Evolutionary conservation across 2,888 invertebrate genomes (phyloP).

Genomic region (Campoplex nolae): DNA sequence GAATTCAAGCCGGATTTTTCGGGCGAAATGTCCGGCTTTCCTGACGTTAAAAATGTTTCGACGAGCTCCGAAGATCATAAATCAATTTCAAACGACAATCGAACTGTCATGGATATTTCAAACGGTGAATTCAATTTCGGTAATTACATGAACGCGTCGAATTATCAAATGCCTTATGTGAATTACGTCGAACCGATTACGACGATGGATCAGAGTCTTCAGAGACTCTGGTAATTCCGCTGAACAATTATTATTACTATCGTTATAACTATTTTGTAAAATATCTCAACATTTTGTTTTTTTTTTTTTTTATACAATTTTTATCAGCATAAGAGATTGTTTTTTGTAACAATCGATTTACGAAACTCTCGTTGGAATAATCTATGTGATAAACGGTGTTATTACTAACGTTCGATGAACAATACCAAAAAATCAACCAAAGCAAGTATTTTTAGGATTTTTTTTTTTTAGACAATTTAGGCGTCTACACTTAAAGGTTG

Average conservation of each 20-base stretch:
- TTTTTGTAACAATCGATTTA: constrained; percentile 5
- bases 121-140: constrained; percentile 77
- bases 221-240: constrained; percentile 79
- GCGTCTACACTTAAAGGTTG: constrained; percentile 35
- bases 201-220: constrained; percentile 79
- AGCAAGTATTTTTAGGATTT: constrained; percentile 52
- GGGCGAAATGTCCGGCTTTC: constrained; percentile 72
- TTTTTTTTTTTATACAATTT: constrained; percentile 12
- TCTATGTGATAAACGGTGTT: constrained; percentile 38
- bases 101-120: constrained; percentile 74
- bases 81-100: constrained; percentile 73
- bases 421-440: constrained; percentile 59
- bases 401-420: constrained; percentile 32
- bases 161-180: constrained; percentile 81
- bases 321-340: not conserved
- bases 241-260: not conserved
- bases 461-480: constrained; percentile 31
- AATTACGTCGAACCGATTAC: constrained; percentile 81
- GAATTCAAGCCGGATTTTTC: constrained; percentile 77
- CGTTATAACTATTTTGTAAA: constrained; percentile 11
- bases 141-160: constrained; percentile 77
- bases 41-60: constrained; percentile 66
- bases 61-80: constrained; percentile 68
- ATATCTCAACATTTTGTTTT: not conserved
- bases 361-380: not conserved